phyloP scores from a whole-genome alignment of 2,797 vertebrate species.

The Setipinna tenuifilis region DNA sequence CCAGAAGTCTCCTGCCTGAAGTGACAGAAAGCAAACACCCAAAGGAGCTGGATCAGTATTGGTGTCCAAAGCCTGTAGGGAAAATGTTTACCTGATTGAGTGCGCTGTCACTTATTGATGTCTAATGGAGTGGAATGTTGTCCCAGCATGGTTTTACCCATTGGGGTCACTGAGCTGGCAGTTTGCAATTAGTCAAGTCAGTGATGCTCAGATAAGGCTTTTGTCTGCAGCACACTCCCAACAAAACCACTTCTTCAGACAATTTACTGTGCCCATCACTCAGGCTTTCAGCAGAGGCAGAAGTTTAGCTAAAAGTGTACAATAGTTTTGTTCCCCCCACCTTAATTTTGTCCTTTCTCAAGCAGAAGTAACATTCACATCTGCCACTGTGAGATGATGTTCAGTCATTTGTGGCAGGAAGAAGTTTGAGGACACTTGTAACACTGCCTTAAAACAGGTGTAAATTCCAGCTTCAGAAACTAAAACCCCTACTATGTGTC shows the following conservation, averaged over 20 bases:
- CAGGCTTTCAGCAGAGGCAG: not conserved
- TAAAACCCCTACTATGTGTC: too few relatives aligned
- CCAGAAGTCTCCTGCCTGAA: not conserved
- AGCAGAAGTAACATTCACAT: too few relatives aligned
- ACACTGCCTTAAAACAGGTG: too few relatives aligned
- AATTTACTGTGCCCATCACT: not conserved
- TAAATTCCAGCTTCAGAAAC: too few relatives aligned
- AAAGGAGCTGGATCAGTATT: not conserved
- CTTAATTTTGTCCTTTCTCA: too few relatives aligned
- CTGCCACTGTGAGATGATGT: too few relatives aligned
- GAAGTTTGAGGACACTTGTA: too few relatives aligned
- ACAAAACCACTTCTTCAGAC: not conserved
- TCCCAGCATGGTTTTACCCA: not conserved
- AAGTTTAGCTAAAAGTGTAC: conserved; percentile 1
- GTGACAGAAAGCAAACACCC: not conserved
- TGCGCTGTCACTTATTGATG: not conserved
- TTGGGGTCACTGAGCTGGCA: not conserved
- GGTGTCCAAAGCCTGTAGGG: not conserved
- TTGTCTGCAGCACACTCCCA: not conserved
- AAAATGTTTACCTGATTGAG: not conserved
- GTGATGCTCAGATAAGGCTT: not conserved
- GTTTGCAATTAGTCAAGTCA: conserved; percentile 13
- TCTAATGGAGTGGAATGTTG: not conserved
- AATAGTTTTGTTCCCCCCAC: not conserved
- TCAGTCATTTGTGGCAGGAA: too few relatives aligned